A percentile compares a stretch with the other conserved stretches of the same genome.
Evolutionary conservation across 1,140 invertebrate species (phyloP).

Genomic region (Nephotettix cincticeps): DNA sequence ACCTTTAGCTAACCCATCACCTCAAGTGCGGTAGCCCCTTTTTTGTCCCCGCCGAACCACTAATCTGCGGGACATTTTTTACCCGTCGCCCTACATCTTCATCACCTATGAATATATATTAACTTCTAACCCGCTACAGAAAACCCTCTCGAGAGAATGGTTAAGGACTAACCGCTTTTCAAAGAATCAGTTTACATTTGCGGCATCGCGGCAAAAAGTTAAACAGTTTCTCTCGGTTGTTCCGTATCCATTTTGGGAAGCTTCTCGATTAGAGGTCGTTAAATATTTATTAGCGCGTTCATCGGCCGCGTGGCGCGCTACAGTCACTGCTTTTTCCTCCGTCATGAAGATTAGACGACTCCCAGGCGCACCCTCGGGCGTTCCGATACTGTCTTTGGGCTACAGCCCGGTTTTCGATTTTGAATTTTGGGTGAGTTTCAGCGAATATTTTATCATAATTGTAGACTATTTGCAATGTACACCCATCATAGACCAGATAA

Average conservation of each 20-base stretch:
- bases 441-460: no score
- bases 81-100: background rate
- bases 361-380: no score
- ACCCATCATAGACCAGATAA: no score
- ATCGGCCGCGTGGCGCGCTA: background rate
- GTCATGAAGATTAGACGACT: background rate
- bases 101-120: conserved; percentile 15
- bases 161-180: background rate
- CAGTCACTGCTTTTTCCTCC: background rate
- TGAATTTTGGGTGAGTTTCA: conserved; percentile 6
- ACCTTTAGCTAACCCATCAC: no score
- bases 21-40: no score
- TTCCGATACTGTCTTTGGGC: no score
- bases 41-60: no score
- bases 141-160: conserved; percentile 14
- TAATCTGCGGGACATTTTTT: conserved; percentile 2
- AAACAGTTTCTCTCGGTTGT: background rate
- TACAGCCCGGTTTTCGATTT: background rate
- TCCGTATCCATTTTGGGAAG: background rate
- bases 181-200: background rate
- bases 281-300: conserved; percentile 17
- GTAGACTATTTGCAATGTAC: no score
- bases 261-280: background rate
- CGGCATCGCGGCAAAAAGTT: conserved; percentile 8
- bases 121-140: background rate